These are phyloP conservation scores for Clitarchus hookeri DNA, from an alignment of 2,888 invertebrate species.

Conservation along the genomic window DNA sequence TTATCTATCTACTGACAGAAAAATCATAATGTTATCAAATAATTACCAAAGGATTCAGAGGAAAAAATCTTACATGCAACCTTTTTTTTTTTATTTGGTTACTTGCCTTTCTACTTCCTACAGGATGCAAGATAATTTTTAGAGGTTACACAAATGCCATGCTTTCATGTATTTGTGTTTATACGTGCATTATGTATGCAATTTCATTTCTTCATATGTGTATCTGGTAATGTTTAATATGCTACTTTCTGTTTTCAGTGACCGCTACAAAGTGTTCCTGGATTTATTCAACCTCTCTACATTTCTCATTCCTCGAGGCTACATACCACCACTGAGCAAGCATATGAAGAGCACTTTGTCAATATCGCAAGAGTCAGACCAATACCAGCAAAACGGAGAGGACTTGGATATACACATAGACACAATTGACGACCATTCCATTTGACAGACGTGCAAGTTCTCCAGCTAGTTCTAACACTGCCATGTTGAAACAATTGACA, in stretches of 20 bases:
- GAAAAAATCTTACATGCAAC: too few species aligned
- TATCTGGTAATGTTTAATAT: slow-evolving; percentile 27
- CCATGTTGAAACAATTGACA: too few species aligned
- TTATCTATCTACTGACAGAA: too few species aligned
- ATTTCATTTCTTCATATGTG: slow-evolving; percentile 30
- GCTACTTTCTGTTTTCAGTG: slow-evolving; percentile 65
- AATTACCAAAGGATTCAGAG: too few species aligned
- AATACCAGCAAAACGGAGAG: neutral
- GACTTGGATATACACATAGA: neutral
- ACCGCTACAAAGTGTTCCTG: slow-evolving; percentile 97
- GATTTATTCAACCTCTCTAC: slow-evolving; percentile 97
- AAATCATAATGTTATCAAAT: too few species aligned
- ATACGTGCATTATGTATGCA: neutral
- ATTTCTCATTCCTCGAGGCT: slow-evolving; percentile 88
- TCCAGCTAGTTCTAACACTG: too few species aligned
- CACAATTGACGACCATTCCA: neutral
- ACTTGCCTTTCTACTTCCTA: too few species aligned
- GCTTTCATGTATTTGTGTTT: too few species aligned
- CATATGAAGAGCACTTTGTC: slow-evolving; percentile 76
- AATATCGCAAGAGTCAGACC: slow-evolving; percentile 33
- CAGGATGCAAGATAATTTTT: too few species aligned
- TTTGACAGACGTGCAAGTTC: neutral
- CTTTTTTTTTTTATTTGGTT: too few species aligned
- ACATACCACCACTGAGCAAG: slow-evolving; percentile 86
- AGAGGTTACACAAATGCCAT: too few species aligned